phyloP scores from a whole-genome alignment of 2,113 vertebrate species.

The Xiphias gladius region DNA sequence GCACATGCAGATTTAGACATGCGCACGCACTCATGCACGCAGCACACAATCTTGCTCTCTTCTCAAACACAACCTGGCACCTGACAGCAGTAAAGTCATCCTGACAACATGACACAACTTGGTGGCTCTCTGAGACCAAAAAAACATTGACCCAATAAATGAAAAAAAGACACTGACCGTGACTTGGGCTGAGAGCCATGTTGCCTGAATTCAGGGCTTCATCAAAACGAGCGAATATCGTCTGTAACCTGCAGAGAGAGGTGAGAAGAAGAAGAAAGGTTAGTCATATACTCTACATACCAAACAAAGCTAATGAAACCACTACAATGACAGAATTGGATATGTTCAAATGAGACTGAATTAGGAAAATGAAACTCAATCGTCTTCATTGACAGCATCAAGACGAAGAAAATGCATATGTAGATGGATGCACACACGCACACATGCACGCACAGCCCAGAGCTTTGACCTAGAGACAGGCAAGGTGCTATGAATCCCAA shows the following conservation, averaged over 20 bases:
- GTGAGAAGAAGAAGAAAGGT: constrained; percentile 35
- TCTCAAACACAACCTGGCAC: constrained; percentile 16
- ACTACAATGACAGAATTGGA: not conserved
- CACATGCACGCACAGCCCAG: not conserved
- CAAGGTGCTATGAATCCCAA: constrained; percentile 20
- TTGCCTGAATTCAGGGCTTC: constrained; percentile 93
- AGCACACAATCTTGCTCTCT: not conserved
- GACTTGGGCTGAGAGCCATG: constrained; percentile 91
- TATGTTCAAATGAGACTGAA: not conserved
- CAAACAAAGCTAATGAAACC: not conserved
- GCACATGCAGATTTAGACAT: constrained; percentile 54
- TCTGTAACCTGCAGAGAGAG: constrained; percentile 89
- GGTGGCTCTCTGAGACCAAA: not conserved
- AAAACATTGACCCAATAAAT: constrained; percentile 24
- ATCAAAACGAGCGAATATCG: constrained; percentile 95
- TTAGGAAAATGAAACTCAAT: not conserved
- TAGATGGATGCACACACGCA: not conserved
- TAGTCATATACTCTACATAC: not conserved
- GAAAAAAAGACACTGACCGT: constrained; percentile 87
- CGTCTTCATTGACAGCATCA: not conserved
- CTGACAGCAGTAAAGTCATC: constrained; percentile 23
- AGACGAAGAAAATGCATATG: not conserved
- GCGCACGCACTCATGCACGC: not conserved
- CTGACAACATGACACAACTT: constrained; percentile 25
- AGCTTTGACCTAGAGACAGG: constrained; percentile 24